Base-by-base conservation (phyloP, 1,140 invertebrate genomes). In the Euborellia annulipes region DNA sequence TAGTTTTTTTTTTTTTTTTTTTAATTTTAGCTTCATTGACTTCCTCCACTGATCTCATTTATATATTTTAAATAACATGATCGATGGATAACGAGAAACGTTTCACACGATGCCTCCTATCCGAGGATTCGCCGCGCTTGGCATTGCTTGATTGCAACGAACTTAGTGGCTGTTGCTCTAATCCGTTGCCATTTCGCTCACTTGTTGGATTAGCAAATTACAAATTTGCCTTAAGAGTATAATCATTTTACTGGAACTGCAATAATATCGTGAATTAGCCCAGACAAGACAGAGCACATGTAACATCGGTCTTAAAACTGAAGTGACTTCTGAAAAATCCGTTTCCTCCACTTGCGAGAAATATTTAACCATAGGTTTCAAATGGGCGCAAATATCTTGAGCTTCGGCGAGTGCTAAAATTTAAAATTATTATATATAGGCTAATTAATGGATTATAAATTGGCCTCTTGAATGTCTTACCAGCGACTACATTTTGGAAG, bases 211-310 rank as follows among this genome's bases (percentile, higher is more conserved):
- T 37, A 94, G 69, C 49, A 94, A 65, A 70, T 96, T 96, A 58
- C 80, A 84, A 48, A 94, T 84, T 64, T 93, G 83, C 54, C 82
- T 81, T 27, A 95, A 67, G 36, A 96, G 65, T 22, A 90, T 82
- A 55, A 93, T 90, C 41, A 95, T 75, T 60, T 90, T 85, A 1
- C 82, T 77, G 0, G 86, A 86, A 51, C 78, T 84, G 56, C 88
- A 85, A 62, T 93, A 95, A 60, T 89, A 87, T 36, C 80, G 78
- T 2, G 84, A 92, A 58, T 87, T 78, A 13, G 78, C 74, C 89
- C 90, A 95, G 13, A 92, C 75, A 38, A 93, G 70, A 61, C 88
- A 90, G 7, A 94, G 74, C 1, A 79, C 75, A 52, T 93, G 84
- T 64, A 92, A 79, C 40, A 90, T 58, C 1, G 80, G 79, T 20